Evolutionary conservation across 2,888 invertebrate genomes (phyloP), one percentile per base, ranked within the genome.

Genomic region (Chirona hameri): DNA sequence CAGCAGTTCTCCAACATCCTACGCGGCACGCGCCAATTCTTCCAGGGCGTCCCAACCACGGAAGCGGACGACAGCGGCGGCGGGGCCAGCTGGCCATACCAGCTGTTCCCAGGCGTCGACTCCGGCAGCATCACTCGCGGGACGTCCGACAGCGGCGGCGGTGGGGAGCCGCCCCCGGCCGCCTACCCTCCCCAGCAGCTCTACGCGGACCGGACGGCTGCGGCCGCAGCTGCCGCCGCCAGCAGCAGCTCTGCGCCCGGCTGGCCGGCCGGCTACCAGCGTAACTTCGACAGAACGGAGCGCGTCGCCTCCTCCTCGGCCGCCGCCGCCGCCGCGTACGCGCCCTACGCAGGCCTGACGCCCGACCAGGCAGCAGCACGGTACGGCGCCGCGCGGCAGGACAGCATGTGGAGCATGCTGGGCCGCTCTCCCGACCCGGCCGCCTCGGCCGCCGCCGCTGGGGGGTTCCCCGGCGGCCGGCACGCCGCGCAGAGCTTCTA

Each of bases 1-100:
- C 76, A 39, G 46, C 76, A 76, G 27, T 46, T 76, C 76, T 76
- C 76, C 76, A 76, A 76, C 76, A 76, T 76, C 24, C 76, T 76
- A 46, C 76, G 76, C 24, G 76, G 76, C 76, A 76, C 76, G 39
- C 76, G 76, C 24, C 76, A 76, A 46, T 76, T 76, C 46, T 76
- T 76, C 76, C 76, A 76, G 76, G 76, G 76, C 21, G 76, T 76
- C 39, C 76, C 76, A 21, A 24, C 76, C 24, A 39, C 76, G 12
- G 46, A 39, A 39, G 39, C 39, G 21, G 76, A 76, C 24, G 21
- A 15, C 24, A 24, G 24, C 39, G 31, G 15, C 31, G 31, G 31
- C 72, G 72, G 27, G 15, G 21, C 0, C 46, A 21, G 39, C 46
- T 76, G 39, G 76, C 39, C 39, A 46, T 76, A 76, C 76, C 46